Evolutionary conservation across 2,113 vertebrate genomes (phyloP).

Genomic region (Bubo blakistoni): DNA sequence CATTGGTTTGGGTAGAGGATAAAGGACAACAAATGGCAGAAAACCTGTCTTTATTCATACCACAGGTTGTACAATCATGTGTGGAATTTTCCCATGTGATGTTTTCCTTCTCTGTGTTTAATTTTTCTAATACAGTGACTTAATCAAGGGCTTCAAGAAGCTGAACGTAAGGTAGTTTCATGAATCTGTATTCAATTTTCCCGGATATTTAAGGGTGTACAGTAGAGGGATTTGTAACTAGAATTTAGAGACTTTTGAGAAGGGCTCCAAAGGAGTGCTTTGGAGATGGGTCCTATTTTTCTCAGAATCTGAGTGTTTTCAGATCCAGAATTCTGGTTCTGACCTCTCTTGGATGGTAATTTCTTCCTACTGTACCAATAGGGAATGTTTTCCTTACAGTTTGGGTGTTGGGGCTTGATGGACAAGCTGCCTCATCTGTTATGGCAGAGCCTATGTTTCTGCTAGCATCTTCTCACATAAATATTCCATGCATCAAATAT

Average conservation of each 20-base stretch:
- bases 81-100: background rate
- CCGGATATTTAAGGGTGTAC: background rate
- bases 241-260: background rate
- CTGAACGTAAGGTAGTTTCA: background rate
- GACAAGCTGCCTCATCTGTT: conserved; percentile 8
- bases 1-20: background rate
- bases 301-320: background rate
- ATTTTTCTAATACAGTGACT: background rate
- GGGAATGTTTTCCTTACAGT: background rate
- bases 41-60: background rate
- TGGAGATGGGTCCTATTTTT: background rate
- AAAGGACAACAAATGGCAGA: background rate
- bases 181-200: background rate
- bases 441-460: conserved; percentile 8
- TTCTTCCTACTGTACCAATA: background rate
- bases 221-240: background rate
- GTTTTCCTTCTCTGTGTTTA: background rate
- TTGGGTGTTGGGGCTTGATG: background rate
- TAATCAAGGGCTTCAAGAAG: background rate
- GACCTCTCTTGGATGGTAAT: background rate
- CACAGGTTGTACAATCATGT: background rate
- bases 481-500: background rate
- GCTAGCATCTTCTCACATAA: background rate
- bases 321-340: background rate
- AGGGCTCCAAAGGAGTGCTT: background rate